Evolutionary conservation across 2,797 vertebrate genomes (phyloP).

Genomic region (Cossypha heuglini): DNA sequence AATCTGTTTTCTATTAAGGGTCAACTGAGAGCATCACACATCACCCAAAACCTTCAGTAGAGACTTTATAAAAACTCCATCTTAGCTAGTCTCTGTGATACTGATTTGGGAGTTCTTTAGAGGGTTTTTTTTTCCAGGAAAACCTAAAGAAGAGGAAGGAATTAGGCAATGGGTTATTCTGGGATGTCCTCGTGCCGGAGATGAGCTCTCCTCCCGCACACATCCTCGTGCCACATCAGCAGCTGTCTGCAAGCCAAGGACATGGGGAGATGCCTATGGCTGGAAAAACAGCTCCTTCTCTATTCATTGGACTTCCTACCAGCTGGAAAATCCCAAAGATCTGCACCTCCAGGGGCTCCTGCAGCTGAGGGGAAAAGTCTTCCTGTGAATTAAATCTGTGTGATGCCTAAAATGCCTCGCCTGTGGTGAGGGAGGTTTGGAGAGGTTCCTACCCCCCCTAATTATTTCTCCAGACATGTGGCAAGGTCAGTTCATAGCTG

Average conservation of each 20-base stretch:
- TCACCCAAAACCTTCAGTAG: not conserved
- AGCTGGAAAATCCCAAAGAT: not conserved
- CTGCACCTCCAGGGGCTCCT: not conserved
- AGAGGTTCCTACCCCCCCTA: not conserved
- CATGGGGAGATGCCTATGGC: not conserved
- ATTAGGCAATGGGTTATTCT: not conserved
- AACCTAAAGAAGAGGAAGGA: not conserved
- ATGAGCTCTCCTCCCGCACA: not conserved
- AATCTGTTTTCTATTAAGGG: not conserved
- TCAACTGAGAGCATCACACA: rapidly evolving
- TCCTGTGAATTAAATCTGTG: not conserved
- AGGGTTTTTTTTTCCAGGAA: not conserved
- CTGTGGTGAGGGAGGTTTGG: not conserved
- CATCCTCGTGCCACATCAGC: conserved; percentile 39
- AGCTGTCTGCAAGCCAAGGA: conserved; percentile 21
- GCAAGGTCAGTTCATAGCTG: not conserved
- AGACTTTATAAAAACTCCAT: not conserved
- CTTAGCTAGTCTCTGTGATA: not conserved
- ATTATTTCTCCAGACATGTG: conserved; percentile 11
- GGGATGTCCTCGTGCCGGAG: not conserved
- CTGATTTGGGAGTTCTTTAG: not conserved
- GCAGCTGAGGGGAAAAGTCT: not conserved
- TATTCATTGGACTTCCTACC: not conserved
- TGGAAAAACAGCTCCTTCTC: conserved; percentile 40
- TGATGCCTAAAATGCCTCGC: not conserved